These are phyloP conservation scores for Pedetes capensis DNA, from an alignment of 2,113 vertebrate genomes.

Conservation along the genomic window DNA sequence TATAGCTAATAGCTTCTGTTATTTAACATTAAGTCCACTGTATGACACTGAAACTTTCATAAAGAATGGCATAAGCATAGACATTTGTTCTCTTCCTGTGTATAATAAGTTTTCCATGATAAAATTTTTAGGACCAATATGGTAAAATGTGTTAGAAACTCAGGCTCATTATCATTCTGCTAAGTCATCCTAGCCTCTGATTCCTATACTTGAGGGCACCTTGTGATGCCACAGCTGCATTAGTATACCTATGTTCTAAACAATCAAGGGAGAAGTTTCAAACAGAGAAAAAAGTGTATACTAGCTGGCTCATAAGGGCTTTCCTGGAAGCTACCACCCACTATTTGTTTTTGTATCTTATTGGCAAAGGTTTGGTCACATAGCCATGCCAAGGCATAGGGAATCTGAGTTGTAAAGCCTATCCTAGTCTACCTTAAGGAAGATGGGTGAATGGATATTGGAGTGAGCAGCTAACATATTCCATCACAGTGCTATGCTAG, in stretches of 20 bases:
- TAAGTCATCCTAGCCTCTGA: neutral
- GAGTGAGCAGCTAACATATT: neutral
- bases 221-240: neutral
- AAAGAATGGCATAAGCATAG: neutral
- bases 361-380: neutral
- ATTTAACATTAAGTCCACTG: neutral
- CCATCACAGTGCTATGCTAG: neutral
- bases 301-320: neutral
- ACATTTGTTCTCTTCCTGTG: neutral
- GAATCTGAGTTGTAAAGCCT: no score
- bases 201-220: neutral
- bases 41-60: neutral
- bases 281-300: neutral
- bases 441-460: neutral
- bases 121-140: neutral
- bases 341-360: neutral
- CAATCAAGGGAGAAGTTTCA: neutral
- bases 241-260: neutral
- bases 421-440: neutral
- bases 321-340: neutral
- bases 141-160: neutral
- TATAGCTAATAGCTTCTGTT: neutral
- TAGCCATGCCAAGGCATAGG: neutral
- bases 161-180: neutral
- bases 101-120: neutral